Evolutionary conservation across 2,888 invertebrate species (phyloP).

Genomic region (Polyommatus iphigenia): DNA sequence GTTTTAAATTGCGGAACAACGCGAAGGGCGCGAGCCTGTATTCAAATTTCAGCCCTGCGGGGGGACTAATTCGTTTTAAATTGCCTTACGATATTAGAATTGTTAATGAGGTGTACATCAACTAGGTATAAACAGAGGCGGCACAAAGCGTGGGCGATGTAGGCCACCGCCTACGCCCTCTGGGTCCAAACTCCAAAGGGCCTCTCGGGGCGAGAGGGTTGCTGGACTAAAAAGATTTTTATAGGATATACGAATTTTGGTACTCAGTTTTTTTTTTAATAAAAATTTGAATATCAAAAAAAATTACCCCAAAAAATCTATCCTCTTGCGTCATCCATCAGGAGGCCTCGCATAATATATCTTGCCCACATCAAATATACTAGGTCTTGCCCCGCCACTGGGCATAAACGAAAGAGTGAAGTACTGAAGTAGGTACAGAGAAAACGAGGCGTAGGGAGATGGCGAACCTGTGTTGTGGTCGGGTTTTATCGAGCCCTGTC

Average conservation of each 20-base stretch:
- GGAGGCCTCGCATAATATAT: too few relatives aligned
- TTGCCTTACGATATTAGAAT: constrained; percentile 78
- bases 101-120: constrained; percentile 68
- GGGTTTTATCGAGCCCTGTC: background rate
- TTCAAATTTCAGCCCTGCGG: constrained; percentile 72
- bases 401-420: constrained; percentile 59
- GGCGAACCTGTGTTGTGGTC: background rate
- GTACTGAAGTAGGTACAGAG: background rate
- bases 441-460: background rate
- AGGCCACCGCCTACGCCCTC: too few relatives aligned
- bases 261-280: too few relatives aligned
- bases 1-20: constrained; percentile 63
- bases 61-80: constrained; percentile 80
- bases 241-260: too few relatives aligned
- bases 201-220: too few relatives aligned
- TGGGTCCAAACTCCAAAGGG: too few relatives aligned
- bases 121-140: constrained; percentile 59
- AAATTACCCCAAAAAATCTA: too few relatives aligned
- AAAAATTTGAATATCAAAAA: too few relatives aligned
- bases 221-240: too few relatives aligned
- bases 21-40: constrained; percentile 67
- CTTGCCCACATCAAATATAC: too few relatives aligned
- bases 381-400: background rate
- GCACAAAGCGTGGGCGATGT: too few relatives aligned
- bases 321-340: too few relatives aligned